Percentiles rank a stretch among this genome's conserved stretches.
Conservation (phyloP, 2,888 invertebrate genomes). For the Trichopria drosophilae region DNA sequence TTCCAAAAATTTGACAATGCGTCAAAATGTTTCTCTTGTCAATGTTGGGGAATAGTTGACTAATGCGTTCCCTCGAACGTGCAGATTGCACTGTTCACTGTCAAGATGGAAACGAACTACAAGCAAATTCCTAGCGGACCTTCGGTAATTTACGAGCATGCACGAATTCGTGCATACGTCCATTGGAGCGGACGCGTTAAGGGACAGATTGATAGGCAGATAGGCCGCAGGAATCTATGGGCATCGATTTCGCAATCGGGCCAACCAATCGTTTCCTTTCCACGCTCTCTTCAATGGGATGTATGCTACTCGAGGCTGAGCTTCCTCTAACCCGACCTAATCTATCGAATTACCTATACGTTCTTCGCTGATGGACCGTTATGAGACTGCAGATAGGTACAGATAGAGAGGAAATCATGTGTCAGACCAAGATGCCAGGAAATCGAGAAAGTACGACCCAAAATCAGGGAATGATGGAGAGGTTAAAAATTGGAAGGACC, state of each 20-base stretch:
- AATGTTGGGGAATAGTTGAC: too few relatives aligned
- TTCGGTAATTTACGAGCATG: too few relatives aligned
- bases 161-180: too few relatives aligned
- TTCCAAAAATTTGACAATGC: too few relatives aligned
- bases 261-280: slow-evolving; percentile 14
- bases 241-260: slow-evolving; percentile 22
- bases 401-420: slow-evolving; percentile 12
- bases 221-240: slow-evolving; percentile 10
- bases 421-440: slow-evolving; percentile 9
- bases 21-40: too few relatives aligned
- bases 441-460: background rate
- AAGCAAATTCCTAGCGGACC: too few relatives aligned
- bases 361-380: slow-evolving; percentile 21
- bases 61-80: too few relatives aligned
- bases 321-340: slow-evolving; percentile 15
- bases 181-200: slow-evolving; percentile 19
- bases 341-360: slow-evolving; percentile 22
- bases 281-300: too few relatives aligned
- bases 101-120: too few relatives aligned
- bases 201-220: slow-evolving; percentile 24
- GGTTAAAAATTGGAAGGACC: background rate
- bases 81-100: too few relatives aligned
- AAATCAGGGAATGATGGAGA: background rate
- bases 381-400: slow-evolving; percentile 14
- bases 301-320: too few relatives aligned